Evolutionary conservation across 2,113 vertebrate genomes (phyloP).

Genomic region (Chlorodrepanis virens): DNA sequence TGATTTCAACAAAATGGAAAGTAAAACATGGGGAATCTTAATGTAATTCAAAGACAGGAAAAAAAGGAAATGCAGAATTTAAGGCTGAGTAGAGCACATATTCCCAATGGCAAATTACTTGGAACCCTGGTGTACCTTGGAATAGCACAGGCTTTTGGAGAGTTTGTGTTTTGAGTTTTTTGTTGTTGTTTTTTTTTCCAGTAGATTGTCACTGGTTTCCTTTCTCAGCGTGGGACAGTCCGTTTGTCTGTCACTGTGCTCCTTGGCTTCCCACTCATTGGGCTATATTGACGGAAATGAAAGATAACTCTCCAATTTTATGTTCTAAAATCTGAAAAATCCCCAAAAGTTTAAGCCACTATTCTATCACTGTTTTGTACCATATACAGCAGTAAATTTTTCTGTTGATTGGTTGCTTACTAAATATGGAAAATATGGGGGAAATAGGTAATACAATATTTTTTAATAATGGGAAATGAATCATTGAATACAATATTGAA

Average conservation of each 20-base stretch:
- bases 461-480: neutral
- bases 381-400: neutral
- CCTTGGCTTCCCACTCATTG: neutral
- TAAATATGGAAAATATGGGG: neutral
- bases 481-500: neutral
- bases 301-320: neutral
- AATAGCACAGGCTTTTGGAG: fast-evolving
- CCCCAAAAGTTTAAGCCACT: neutral
- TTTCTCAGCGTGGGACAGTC: neutral
- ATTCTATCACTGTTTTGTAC: neutral
- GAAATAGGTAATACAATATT: neutral
- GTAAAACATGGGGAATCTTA: neutral
- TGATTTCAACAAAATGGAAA: neutral
- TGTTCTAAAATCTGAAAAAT: neutral
- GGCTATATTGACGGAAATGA: neutral
- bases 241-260: neutral
- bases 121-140: neutral
- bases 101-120: neutral
- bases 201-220: neutral
- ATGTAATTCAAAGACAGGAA: neutral
- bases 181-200: no score
- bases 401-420: neutral
- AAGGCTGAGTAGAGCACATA: neutral
- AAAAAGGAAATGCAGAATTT: neutral
- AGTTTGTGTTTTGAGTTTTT: neutral